phyloP scores from a whole-genome alignment of 2,888 invertebrate species.

The Dinocampus coccinellae region DNA sequence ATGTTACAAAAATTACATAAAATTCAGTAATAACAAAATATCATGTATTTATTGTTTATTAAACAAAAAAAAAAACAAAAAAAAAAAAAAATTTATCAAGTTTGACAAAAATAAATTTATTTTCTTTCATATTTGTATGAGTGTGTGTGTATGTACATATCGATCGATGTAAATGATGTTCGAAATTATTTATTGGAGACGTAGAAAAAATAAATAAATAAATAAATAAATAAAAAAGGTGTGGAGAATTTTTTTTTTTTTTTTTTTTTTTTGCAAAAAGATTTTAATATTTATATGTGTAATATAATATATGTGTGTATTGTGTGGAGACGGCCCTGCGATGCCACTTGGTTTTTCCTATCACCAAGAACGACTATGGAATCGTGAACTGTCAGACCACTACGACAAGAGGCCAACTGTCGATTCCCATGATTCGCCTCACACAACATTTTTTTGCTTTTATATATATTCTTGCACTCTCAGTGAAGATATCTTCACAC shows the following conservation, averaged over 20 bases:
- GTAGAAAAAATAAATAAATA: too few species aligned
- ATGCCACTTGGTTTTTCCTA: slow-evolving; percentile 59
- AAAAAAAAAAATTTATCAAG: slow-evolving; percentile 23
- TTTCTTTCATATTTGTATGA: too few species aligned
- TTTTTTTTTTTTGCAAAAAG: neutral
- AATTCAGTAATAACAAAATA: too few species aligned
- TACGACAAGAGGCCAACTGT: slow-evolving; percentile 63
- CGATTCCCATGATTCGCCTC: slow-evolving; percentile 61
- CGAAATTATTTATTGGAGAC: too few species aligned
- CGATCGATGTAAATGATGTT: too few species aligned
- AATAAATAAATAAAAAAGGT: too few species aligned
- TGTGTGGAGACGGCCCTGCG: slow-evolving; percentile 51
- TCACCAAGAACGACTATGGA: slow-evolving; percentile 55
- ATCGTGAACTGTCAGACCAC: slow-evolving; percentile 62
- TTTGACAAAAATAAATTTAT: slow-evolving; percentile 11
- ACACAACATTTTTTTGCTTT: slow-evolving; percentile 47
- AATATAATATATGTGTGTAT: too few species aligned
- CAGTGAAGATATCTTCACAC: slow-evolving; percentile 42
- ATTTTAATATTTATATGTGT: too few species aligned
- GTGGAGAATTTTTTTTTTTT: too few species aligned
- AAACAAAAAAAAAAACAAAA: neutral
- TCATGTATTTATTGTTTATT: too few species aligned
- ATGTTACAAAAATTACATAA: too few species aligned
- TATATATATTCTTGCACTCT: slow-evolving; percentile 48
- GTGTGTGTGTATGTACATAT: too few species aligned